These are phyloP conservation scores for Acholoe squamosa DNA, from an alignment of 2,888 invertebrate species.

Conservation along the genomic window DNA sequence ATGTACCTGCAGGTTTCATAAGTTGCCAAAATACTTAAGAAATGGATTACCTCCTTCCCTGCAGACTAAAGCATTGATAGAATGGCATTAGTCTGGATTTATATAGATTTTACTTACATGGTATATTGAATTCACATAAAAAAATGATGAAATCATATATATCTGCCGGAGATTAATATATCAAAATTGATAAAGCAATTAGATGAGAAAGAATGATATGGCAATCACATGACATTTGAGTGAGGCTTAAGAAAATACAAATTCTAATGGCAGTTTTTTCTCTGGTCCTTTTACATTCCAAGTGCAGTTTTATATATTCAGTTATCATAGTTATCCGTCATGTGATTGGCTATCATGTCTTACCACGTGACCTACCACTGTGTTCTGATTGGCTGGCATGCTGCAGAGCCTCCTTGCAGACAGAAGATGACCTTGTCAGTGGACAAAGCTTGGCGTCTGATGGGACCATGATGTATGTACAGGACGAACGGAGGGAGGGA, in stretches of 20 bases:
- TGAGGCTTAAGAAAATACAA: not conserved
- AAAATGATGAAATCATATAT: no score
- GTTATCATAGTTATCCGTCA: not conserved
- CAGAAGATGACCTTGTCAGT: not conserved
- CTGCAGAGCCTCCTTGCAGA: slow-evolving; percentile 1
- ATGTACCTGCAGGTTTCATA: not conserved
- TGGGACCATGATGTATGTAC: slow-evolving; percentile 41
- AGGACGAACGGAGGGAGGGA: not conserved
- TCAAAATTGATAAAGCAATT: not conserved
- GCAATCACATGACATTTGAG: slow-evolving; percentile 10
- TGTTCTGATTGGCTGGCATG: slow-evolving; percentile 46
- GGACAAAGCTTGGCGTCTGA: not conserved
- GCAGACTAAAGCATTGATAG: not conserved
- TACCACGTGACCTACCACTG: slow-evolving; percentile 51
- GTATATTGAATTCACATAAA: not conserved
- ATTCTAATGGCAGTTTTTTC: no score
- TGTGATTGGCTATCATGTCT: slow-evolving; percentile 51
- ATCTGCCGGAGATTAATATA: not conserved
- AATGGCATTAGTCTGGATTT: not conserved
- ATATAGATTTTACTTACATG: not conserved
- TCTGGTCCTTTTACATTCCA: no score
- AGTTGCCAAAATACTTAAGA: not conserved
- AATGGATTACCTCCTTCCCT: not conserved
- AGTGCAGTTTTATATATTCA: not conserved
- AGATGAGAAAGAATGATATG: not conserved